phyloP scores from a whole-genome alignment of 92 coral and sea anemone genomes.

The Heliopora coerulea region DNA sequence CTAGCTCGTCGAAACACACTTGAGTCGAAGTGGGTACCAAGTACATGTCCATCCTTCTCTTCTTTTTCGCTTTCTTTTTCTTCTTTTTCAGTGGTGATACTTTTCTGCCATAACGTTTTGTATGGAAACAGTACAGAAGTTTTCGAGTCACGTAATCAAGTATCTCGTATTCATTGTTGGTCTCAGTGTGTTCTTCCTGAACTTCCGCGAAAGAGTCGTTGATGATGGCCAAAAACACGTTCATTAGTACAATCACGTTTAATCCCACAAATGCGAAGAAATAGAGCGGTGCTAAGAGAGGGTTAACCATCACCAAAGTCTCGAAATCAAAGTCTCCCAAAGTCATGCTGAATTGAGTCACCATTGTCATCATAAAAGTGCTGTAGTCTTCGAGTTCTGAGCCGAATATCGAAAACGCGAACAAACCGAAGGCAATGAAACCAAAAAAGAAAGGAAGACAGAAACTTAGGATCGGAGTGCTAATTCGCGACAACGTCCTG shows the following conservation, averaged over 20 bases:
- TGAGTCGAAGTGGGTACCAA: neutral
- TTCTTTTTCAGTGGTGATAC: neutral
- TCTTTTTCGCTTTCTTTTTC: neutral
- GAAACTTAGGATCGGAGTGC: conserved; percentile 71
- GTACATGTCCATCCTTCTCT: neutral
- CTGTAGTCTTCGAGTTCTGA: conserved; percentile 64
- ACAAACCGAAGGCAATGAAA: conserved; percentile 63
- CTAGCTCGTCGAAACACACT: neutral
- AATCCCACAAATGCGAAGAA: conserved; percentile 73
- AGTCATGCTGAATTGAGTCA: conserved; percentile 76
- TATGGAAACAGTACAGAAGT: neutral
- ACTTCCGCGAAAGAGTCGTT: conserved; percentile 52
- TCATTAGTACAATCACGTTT: conserved; percentile 76
- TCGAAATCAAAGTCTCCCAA: conserved; percentile 74
- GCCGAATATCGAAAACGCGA: conserved; percentile 63
- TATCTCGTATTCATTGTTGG: conserved; percentile 8
- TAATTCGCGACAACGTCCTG: conserved; percentile 61
- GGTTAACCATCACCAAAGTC: conserved; percentile 56
- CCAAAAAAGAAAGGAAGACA: conserved; percentile 64
- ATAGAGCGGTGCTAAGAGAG: conserved; percentile 64
- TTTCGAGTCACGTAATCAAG: conserved; percentile 15
- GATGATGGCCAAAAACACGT: conserved; percentile 87
- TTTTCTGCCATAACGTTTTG: neutral
- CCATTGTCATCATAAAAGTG: conserved; percentile 68
- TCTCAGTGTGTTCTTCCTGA: conserved; percentile 6